A percentile compares a stretch with the other conserved stretches of the same genome.
Conservation (phyloP, 2,888 invertebrate genomes). For the Calameuta idolon region DNA sequence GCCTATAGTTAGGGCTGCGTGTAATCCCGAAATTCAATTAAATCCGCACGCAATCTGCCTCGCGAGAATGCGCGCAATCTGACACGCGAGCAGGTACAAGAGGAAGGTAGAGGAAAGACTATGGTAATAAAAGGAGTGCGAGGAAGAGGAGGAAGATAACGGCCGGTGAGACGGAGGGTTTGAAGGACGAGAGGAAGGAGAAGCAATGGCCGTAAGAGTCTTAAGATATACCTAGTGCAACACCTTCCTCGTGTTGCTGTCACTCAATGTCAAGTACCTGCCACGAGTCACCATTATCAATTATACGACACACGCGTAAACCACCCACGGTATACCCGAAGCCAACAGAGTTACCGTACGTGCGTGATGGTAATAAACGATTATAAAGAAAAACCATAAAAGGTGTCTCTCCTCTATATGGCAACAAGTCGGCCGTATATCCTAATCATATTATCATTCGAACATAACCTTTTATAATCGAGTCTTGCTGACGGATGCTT, state of each 20-base stretch:
- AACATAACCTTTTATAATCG: neutral
- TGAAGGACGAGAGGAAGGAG: neutral
- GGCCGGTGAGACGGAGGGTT: neutral
- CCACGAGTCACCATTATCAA: neutral
- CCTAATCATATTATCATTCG: neutral
- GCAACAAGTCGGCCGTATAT: neutral
- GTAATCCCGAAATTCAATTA: neutral
- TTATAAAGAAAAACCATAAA: neutral
- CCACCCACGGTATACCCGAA: neutral
- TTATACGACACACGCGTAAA: neutral
- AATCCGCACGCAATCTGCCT: neutral
- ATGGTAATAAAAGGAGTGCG: neutral
- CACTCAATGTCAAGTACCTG: neutral
- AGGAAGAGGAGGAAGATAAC: neutral
- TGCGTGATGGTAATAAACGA: neutral
- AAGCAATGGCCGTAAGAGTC: neutral
- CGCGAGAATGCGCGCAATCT: neutral
- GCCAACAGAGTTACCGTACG: neutral
- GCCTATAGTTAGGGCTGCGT: neutral
- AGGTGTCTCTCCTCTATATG: neutral
- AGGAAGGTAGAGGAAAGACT: neutral
- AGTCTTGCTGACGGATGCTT: neutral
- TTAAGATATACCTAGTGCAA: neutral
- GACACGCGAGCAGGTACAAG: neutral
- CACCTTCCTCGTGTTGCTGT: neutral